These are phyloP conservation scores for Bombus pascuorum DNA, from an alignment of 1,140 invertebrate species.

Conservation along the genomic window DNA sequence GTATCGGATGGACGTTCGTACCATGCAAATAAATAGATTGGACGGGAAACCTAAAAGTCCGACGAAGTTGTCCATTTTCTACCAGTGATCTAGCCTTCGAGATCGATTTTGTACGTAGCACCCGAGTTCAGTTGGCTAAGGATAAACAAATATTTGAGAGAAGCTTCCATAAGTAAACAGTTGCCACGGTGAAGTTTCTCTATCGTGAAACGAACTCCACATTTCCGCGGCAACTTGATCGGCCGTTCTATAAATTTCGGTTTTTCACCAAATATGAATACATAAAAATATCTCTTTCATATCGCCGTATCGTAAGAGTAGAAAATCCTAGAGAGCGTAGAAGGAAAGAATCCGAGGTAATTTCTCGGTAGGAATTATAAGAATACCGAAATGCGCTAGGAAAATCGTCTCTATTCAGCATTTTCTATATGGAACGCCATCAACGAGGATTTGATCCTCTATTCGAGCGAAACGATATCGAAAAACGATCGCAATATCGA, in stretches of 20 bases:
- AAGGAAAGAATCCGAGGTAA: background rate
- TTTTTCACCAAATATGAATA: background rate
- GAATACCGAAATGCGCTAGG: background rate
- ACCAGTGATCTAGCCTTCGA: background rate
- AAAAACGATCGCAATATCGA: slow-evolving; percentile 7
- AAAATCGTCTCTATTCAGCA: background rate
- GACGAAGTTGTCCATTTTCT: background rate
- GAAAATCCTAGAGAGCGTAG: background rate
- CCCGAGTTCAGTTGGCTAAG: slow-evolving; percentile 17
- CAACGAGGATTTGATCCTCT: background rate
- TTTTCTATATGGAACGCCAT: background rate
- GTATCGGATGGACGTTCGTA: background rate
- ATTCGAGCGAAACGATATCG: background rate
- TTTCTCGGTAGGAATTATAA: background rate
- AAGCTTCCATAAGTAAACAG: slow-evolving; percentile 38
- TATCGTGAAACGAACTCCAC: slow-evolving; percentile 22
- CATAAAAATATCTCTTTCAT: background rate
- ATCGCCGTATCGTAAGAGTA: too few species aligned
- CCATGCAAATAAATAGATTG: slow-evolving; percentile 30
- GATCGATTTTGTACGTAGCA: slow-evolving; percentile 7
- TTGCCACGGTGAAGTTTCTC: background rate
- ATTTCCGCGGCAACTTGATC: background rate
- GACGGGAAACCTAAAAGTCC: background rate
- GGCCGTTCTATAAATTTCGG: background rate
- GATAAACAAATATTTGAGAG: slow-evolving; percentile 48